These are phyloP conservation scores for Hyperoplus immaculatus DNA, from an alignment of 2,797 vertebrate species.

Conservation along the genomic window DNA sequence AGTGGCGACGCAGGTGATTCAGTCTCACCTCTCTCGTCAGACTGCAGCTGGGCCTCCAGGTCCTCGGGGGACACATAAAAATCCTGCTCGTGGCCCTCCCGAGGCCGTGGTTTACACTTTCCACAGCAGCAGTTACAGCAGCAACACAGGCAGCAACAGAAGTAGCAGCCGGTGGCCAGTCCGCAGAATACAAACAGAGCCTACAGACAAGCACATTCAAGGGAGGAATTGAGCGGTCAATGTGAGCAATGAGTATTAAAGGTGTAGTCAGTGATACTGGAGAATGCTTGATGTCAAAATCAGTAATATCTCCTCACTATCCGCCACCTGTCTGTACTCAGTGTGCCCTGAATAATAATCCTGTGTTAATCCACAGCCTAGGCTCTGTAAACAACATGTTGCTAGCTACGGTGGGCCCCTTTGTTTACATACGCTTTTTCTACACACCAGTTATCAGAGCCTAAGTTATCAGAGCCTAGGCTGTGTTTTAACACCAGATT, in stretches of 20 bases:
- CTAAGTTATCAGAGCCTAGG: too few species aligned
- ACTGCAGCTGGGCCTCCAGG: conserved; percentile 98
- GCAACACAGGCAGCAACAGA: conserved; percentile 99
- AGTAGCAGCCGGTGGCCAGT: conserved; percentile 97
- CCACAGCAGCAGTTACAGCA: conserved; percentile 99
- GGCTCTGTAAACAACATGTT: too few species aligned
- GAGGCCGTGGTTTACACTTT: conserved; percentile 96
- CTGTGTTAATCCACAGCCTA: too few species aligned
- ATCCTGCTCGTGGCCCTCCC: conserved; percentile 92
- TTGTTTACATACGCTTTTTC: too few species aligned
- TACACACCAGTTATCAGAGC: too few species aligned
- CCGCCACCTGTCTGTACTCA: too few species aligned
- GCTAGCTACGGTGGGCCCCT: too few species aligned
- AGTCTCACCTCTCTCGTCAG: conserved; percentile 94
- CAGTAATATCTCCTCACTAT: too few species aligned
- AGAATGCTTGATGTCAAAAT: too few species aligned
- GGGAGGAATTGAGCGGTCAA: not conserved
- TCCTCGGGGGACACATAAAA: conserved; percentile 98
- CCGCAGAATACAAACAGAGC: conserved; percentile 96
- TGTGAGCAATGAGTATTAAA: not conserved
- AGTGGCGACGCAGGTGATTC: not conserved
- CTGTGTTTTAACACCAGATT: too few species aligned
- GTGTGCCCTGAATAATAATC: too few species aligned
- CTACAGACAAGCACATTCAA: conserved; percentile 76
- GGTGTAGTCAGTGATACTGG: too few species aligned